These are phyloP conservation scores for Pseudococcus jackbeardsleyi DNA, from an alignment of 2,888 invertebrate species.

Conservation along the genomic window DNA sequence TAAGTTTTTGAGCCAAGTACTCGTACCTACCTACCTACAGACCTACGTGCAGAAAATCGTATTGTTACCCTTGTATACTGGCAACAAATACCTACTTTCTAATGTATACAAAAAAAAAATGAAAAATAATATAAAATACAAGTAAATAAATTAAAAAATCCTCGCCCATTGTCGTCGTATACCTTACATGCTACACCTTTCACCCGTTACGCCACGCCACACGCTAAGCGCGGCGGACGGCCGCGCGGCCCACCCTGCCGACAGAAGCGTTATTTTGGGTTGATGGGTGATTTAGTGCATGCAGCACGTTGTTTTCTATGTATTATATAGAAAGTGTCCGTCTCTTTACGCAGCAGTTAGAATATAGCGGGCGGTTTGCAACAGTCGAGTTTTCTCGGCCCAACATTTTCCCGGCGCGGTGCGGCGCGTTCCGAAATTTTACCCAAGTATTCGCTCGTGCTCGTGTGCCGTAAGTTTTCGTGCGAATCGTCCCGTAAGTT, in stretches of 20 bases:
- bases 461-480: background rate
- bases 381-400: conserved; percentile 50
- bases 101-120: no score
- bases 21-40: no score
- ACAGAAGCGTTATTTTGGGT: conserved; percentile 35
- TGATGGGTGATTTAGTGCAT: conserved; percentile 47
- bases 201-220: no score
- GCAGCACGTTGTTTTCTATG: conserved; percentile 34
- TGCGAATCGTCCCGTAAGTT: background rate
- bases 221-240: background rate
- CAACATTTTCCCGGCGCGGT: background rate
- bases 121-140: no score
- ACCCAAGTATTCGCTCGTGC: background rate
- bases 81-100: no score
- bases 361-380: conserved; percentile 57
- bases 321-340: conserved; percentile 53
- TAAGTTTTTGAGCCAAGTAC: no score
- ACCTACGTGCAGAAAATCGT: no score
- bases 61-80: no score
- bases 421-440: conserved; percentile 34
- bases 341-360: conserved; percentile 55
- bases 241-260: background rate
- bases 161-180: no score
- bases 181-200: no score
- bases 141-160: no score